Evolutionary conservation across 2,888 invertebrate species (phyloP).

Genomic region (Miltochrista miniata): DNA sequence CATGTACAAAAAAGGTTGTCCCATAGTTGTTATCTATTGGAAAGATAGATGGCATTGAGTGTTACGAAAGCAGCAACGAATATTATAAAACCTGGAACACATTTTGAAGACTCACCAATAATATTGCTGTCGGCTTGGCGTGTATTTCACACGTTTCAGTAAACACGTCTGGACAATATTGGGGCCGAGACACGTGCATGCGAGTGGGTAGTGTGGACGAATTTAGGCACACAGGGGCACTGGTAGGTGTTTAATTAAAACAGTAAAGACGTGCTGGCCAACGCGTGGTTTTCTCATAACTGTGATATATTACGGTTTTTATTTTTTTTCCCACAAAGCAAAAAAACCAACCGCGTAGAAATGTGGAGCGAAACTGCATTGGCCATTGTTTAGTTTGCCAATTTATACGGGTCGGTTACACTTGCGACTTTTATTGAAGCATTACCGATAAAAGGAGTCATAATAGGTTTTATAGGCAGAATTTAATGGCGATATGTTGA

Average conservation of each 20-base stretch:
- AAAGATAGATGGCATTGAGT: conserved; percentile 75
- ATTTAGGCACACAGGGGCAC: conserved; percentile 68
- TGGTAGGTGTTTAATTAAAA: conserved; percentile 71
- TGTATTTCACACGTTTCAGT: conserved; percentile 59
- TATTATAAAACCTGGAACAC: conserved; percentile 34
- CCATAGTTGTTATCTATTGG: conserved; percentile 64
- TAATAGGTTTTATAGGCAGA: conserved; percentile 79
- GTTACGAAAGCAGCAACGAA: conserved; percentile 45
- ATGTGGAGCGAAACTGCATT: conserved; percentile 79
- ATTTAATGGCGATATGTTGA: conserved; percentile 74
- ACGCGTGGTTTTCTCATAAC: conserved; percentile 78
- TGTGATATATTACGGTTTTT: conserved; percentile 68
- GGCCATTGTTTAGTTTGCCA: conserved; percentile 82
- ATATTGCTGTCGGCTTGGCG: conserved; percentile 43
- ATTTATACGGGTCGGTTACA: conserved; percentile 84
- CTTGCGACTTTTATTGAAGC: conserved; percentile 81
- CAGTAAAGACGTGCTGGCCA: conserved; percentile 76
- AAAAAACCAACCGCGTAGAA: conserved; percentile 76
- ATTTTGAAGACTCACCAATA: conserved; percentile 61
- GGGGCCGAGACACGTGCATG: conserved; percentile 53
- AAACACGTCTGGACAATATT: conserved; percentile 63
- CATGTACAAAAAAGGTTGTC: conserved; percentile 66
- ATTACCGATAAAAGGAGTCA: conserved; percentile 81
- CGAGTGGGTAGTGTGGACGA: conserved; percentile 48
- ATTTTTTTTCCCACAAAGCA: conserved; percentile 69